Conservation (phyloP, 37 sponge, comb jelly and placozoan species). For the Halichondria panicea region DNA sequence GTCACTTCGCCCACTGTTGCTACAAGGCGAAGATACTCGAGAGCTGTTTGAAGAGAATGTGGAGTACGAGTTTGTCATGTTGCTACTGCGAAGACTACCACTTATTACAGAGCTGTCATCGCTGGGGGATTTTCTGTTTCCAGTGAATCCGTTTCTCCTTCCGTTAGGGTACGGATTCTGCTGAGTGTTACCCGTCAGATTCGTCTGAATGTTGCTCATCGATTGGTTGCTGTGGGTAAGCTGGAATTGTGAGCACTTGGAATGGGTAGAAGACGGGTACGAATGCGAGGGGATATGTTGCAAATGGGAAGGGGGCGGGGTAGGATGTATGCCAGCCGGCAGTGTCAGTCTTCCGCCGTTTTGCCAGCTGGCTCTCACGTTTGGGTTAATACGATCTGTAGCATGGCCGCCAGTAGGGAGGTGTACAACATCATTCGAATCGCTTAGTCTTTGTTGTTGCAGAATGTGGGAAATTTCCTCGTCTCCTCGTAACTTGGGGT, state of each 20-base stretch:
- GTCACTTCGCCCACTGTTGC: conserved; percentile 38
- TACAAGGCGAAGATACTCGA: conserved; percentile 30
- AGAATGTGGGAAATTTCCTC: conserved; percentile 22
- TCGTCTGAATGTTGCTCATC: too few relatives aligned
- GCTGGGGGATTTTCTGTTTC: conserved; percentile 24
- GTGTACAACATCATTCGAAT: not conserved
- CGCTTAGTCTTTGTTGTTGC: conserved; percentile 9
- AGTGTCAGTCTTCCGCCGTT: conserved; percentile 16
- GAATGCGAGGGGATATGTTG: not conserved
- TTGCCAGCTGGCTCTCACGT: conserved; percentile 22
- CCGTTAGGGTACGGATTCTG: conserved; percentile 1
- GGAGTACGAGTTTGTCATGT: conserved; percentile 41
- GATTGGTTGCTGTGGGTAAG: too few relatives aligned
- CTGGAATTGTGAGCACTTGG: too few relatives aligned
- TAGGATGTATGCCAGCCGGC: conserved; percentile 3
- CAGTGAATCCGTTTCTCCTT: not conserved
- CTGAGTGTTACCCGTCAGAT: too few relatives aligned
- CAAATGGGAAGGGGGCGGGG: too few relatives aligned
- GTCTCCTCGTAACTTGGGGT: conserved; percentile 30
- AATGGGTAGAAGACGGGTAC: too few relatives aligned
- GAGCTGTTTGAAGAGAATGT: conserved; percentile 57
- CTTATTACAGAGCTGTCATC: conserved; percentile 28
- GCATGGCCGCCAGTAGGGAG: too few relatives aligned
- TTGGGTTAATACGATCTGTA: conserved; percentile 16
- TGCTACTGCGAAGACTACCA: conserved; percentile 19